phyloP scores from a whole-genome alignment of 2,888 invertebrate genomes.

The Monoplex corrugatus region DNA sequence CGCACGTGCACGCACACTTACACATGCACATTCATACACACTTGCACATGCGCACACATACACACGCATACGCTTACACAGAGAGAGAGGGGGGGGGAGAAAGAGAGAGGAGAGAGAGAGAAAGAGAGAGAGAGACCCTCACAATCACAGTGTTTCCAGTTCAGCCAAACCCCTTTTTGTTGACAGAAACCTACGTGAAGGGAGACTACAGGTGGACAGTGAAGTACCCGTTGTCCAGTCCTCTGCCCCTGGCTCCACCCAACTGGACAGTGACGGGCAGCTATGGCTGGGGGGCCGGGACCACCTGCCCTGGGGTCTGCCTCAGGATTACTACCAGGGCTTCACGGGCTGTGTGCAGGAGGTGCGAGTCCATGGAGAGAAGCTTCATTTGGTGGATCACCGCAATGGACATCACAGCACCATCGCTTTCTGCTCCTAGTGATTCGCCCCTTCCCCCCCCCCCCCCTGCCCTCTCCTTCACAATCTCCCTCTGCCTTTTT shows the following conservation, averaged over 20 bases:
- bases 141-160: not conserved
- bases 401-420: conserved; percentile 64
- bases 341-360: conserved; percentile 87
- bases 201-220: conserved; percentile 88
- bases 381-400: conserved; percentile 78
- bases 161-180: not conserved
- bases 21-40: not conserved
- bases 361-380: conserved; percentile 77
- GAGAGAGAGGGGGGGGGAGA: not conserved
- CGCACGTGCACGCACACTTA: not conserved
- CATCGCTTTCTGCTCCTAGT: conserved; percentile 58
- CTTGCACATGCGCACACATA: not conserved
- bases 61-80: not conserved
- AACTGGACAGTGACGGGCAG: conserved; percentile 89
- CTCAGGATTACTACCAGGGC: conserved; percentile 87
- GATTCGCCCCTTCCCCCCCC: not conserved
- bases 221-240: conserved; percentile 86
- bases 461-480: not conserved
- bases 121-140: not conserved
- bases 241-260: conserved; percentile 87
- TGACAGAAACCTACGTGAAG: conserved; percentile 86
- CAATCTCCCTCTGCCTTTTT: not conserved
- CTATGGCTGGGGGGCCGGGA: conserved; percentile 90
- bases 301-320: conserved; percentile 87
- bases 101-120: not conserved